These are phyloP conservation scores for Hirundo rustica DNA, from an alignment of 2,797 vertebrate species.

Conservation along the genomic window DNA sequence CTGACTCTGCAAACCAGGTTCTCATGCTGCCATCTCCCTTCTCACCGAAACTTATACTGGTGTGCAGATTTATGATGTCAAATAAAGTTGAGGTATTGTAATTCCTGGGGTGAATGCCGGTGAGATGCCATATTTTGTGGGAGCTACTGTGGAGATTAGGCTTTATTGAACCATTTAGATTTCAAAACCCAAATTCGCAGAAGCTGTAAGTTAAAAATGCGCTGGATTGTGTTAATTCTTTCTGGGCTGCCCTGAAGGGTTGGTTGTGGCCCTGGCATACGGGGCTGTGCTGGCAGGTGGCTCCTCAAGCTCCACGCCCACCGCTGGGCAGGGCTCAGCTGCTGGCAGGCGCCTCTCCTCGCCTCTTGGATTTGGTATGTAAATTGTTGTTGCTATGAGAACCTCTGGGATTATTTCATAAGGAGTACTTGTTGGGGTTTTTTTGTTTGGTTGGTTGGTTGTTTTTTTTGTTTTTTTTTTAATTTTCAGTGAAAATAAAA, in stretches of 20 bases:
- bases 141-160: not conserved
- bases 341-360: not conserved
- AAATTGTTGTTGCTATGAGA: not conserved
- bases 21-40: not conserved
- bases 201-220: not conserved
- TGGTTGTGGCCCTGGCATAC: not conserved
- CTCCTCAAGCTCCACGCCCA: not conserved
- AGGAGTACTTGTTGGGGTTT: not conserved
- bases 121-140: rapidly evolving
- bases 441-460: too few species aligned
- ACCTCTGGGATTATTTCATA: not conserved
- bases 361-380: not conserved
- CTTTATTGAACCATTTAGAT: not conserved
- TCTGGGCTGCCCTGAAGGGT: not conserved
- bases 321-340: rapidly evolving
- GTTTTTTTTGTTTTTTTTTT: not conserved
- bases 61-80: not conserved
- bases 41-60: not conserved
- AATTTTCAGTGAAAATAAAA: not conserved
- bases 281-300: not conserved
- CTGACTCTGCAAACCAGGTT: not conserved
- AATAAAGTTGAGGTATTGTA: not conserved
- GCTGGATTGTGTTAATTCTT: not conserved
- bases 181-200: not conserved
- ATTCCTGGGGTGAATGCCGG: not conserved